Percentiles rank a stretch among this genome's conserved stretches.
Conservation (phyloP, 2,797 vertebrate genomes). For the Toxotes lorentzi region DNA sequence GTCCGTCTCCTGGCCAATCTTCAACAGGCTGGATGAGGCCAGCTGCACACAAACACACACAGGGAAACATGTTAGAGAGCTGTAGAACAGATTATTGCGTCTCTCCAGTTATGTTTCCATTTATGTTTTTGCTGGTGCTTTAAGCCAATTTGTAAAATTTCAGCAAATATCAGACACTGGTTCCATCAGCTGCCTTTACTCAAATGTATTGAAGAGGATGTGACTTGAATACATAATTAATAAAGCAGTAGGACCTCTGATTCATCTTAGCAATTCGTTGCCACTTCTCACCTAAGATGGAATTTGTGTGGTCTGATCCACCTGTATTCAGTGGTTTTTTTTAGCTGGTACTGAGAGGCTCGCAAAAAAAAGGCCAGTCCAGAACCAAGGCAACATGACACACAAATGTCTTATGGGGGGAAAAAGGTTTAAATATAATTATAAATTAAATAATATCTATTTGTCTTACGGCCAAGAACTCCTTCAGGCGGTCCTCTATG, state of each 20-base stretch:
- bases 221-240: not conserved
- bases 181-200: not conserved
- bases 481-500: slow-evolving; percentile 99
- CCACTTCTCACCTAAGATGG: not conserved
- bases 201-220: not conserved
- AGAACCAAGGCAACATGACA: not conserved
- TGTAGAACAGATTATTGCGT: not conserved
- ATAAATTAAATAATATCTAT: not conserved
- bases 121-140: not conserved
- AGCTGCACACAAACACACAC: slow-evolving; percentile 82
- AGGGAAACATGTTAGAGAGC: not conserved
- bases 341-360: no score
- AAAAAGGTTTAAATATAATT: not conserved
- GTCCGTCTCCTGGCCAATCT: slow-evolving; percentile 98
- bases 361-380: no score
- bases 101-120: not conserved
- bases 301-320: not conserved
- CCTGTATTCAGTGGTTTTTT: not conserved
- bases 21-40: slow-evolving; percentile 96
- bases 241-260: not conserved
- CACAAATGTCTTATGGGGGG: not conserved
- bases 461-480: slow-evolving; percentile 95
- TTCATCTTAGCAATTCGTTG: not conserved
- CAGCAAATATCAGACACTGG: not conserved
- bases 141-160: not conserved